Evolutionary conservation across 1,140 invertebrate genomes (phyloP).

Genomic region (Drosophila santomea): DNA sequence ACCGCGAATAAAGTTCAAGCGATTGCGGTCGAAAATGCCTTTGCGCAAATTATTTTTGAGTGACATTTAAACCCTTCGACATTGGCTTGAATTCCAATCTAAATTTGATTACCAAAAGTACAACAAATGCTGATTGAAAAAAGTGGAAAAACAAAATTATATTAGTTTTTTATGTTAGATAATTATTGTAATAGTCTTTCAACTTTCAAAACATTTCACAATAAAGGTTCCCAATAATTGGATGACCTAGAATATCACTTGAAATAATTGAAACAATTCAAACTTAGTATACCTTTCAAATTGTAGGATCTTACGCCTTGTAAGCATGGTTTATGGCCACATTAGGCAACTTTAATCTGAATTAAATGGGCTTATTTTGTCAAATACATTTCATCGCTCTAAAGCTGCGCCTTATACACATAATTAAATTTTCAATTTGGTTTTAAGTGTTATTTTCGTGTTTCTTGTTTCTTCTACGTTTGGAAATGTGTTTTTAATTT

Average conservation of each 20-base stretch:
- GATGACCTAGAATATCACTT: neutral
- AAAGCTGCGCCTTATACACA: slow-evolving; percentile 1
- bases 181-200: neutral
- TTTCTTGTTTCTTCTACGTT: neutral
- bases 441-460: slow-evolving; percentile 2
- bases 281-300: too few relatives aligned
- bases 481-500: slow-evolving; percentile 39
- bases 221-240: too few relatives aligned
- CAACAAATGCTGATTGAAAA: neutral
- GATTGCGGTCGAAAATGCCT: neutral
- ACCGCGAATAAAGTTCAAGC: slow-evolving; percentile 6
- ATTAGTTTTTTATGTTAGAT: neutral
- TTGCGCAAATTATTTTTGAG: neutral
- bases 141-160: neutral
- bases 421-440: slow-evolving; percentile 42
- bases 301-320: too few relatives aligned
- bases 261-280: too few relatives aligned
- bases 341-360: slow-evolving; percentile 26
- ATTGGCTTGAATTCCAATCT: neutral
- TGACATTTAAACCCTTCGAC: slow-evolving; percentile 9
- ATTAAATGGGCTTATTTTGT: slow-evolving; percentile 20
- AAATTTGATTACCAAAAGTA: neutral
- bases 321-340: slow-evolving; percentile 7
- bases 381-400: slow-evolving; percentile 3
- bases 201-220: neutral